A percentile compares a stretch with the other conserved stretches of the same genome.
Conservation (phyloP, 30 jellyfish, hydroid and myxozoan genomes). For the Aurelia sp. region DNA sequence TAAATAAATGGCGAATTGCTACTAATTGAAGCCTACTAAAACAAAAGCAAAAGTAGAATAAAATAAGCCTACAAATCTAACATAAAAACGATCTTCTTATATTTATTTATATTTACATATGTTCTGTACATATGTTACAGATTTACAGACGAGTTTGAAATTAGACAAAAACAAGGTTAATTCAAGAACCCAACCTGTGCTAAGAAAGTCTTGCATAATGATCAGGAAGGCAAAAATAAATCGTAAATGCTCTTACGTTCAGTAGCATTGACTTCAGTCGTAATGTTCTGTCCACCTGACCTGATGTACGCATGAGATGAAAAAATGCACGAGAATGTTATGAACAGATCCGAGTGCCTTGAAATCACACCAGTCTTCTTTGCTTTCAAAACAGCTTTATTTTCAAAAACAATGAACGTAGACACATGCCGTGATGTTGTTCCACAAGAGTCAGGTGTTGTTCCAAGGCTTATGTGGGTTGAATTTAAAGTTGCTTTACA, state of each 20-base stretch:
- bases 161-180: too few species aligned
- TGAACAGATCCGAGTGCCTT: conserved; percentile 11
- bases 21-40: too few species aligned
- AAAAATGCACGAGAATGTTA: conserved; percentile 25
- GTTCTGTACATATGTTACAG: too few species aligned
- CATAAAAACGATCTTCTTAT: too few species aligned
- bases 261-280: conserved; percentile 48
- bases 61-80: too few species aligned
- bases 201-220: too few species aligned
- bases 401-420: conserved; percentile 14
- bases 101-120: too few species aligned
- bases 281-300: conserved; percentile 4
- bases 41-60: too few species aligned
- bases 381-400: conserved; percentile 19
- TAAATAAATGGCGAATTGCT: too few species aligned
- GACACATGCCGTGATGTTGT: conserved; percentile 10
- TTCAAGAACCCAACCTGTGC: too few species aligned
- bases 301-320: not conserved
- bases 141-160: too few species aligned
- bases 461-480: conserved; percentile 35
- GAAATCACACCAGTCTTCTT: not conserved
- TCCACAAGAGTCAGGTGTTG: conserved; percentile 43
- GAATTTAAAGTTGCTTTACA: conserved; percentile 11
- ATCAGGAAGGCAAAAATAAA: too few species aligned
- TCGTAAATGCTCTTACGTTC: conserved; percentile 38